Percentiles rank a stretch among this genome's conserved stretches.
These are phyloP conservation scores for Numenius phaeopus DNA, from an alignment of 2,797 vertebrate species.

Conservation along the genomic window DNA sequence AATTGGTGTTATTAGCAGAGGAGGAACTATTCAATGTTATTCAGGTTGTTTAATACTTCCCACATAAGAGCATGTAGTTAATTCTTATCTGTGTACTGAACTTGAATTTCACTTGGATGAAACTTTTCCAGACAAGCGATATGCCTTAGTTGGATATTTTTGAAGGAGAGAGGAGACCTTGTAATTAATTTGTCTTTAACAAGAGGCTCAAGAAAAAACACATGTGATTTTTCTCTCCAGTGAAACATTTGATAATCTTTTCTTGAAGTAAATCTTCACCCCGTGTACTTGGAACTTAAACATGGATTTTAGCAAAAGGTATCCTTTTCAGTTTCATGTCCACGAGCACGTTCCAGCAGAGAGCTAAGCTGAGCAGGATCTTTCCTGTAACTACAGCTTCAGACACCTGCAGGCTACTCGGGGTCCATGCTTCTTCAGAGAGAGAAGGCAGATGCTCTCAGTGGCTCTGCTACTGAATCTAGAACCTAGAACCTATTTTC, in stretches of 20 bases:
- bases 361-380: background rate
- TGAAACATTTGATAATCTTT: background rate
- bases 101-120: background rate
- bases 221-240: background rate
- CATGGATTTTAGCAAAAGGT: background rate
- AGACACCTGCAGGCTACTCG: background rate
- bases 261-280: background rate
- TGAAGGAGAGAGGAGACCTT: background rate
- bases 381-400: background rate
- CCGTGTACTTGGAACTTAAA: background rate
- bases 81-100: background rate
- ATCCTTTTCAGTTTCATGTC: background rate
- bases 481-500: background rate
- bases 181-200: background rate
- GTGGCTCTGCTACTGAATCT: background rate
- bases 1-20: background rate
- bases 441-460: background rate
- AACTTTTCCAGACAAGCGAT: background rate
- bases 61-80: background rate
- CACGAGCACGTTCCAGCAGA: background rate
- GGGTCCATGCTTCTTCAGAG: rapidly evolving
- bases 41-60: background rate
- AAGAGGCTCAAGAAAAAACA: background rate
- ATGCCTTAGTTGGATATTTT: background rate
- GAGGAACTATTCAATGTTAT: background rate